Conservation (phyloP, 2,888 invertebrate species). For the Baronia brevicornis region DNA sequence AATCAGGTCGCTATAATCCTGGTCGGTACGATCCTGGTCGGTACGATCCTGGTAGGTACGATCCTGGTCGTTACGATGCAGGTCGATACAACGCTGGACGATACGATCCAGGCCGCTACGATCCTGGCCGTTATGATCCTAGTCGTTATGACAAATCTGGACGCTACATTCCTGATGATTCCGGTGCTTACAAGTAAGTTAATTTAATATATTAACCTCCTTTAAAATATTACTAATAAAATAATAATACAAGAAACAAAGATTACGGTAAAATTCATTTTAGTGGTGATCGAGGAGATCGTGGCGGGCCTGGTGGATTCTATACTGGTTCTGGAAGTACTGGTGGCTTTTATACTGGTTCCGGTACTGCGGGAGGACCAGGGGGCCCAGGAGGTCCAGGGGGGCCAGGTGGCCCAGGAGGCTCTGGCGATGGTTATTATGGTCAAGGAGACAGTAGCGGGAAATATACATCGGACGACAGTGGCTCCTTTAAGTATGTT, state of each 20-base stretch:
- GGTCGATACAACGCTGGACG: slow-evolving; percentile 23
- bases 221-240: not conserved
- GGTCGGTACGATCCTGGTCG: slow-evolving; percentile 19
- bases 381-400: no score
- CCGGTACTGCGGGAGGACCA: slow-evolving; percentile 19
- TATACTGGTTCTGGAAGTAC: slow-evolving; percentile 36
- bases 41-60: slow-evolving; percentile 21
- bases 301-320: slow-evolving; percentile 50
- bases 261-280: slow-evolving; percentile 4
- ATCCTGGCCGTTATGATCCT: no score
- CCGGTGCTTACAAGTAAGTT: slow-evolving; percentile 26
- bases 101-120: slow-evolving; percentile 23
- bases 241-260: not conserved
- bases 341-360: slow-evolving; percentile 14
- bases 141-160: slow-evolving; percentile 23
- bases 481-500: slow-evolving; percentile 2
- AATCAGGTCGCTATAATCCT: slow-evolving; percentile 8
- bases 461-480: slow-evolving; percentile 24
- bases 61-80: slow-evolving; percentile 20
- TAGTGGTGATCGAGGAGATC: slow-evolving; percentile 58
- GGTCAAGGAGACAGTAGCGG: slow-evolving; percentile 11
- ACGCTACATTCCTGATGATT: slow-evolving; percentile 23
- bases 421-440: slow-evolving; percentile 7
- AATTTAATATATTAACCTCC: not conserved
- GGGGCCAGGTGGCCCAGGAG: slow-evolving; percentile 16